Evolutionary conservation across 1,140 invertebrate species (phyloP).

Genomic region (Pantala flavescens): DNA sequence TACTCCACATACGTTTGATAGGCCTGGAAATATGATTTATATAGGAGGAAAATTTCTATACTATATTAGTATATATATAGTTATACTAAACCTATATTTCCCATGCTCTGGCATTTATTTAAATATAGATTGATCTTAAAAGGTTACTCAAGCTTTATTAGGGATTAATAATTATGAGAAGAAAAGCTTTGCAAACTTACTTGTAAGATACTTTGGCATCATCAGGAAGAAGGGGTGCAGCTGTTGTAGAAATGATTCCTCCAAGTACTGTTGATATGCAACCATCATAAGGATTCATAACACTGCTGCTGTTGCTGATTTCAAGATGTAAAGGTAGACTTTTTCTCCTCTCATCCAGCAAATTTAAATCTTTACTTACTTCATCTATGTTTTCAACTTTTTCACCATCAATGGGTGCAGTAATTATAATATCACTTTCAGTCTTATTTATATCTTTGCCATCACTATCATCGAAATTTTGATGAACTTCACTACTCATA

Average conservation of each 20-base stretch:
- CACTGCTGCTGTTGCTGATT: background rate
- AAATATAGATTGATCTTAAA: too few relatives aligned
- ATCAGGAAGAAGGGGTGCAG: background rate
- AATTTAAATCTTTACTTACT: background rate
- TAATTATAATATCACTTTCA: background rate
- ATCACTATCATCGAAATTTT: background rate
- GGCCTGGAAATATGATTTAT: background rate
- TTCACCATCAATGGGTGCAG: background rate
- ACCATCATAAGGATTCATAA: background rate
- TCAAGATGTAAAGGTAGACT: background rate
- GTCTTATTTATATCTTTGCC: background rate
- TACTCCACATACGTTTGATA: background rate
- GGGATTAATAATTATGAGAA: too few relatives aligned
- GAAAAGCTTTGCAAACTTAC: background rate
- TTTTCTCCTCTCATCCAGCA: background rate
- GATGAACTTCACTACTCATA: background rate
- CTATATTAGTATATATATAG: too few relatives aligned
- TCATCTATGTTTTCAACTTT: background rate
- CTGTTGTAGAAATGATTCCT: slow-evolving; percentile 1
- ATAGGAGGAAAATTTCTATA: too few relatives aligned
- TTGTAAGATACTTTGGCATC: background rate
- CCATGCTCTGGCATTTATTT: too few relatives aligned
- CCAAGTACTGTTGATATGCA: background rate
- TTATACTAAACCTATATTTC: too few relatives aligned
- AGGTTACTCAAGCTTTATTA: too few relatives aligned